A percentile compares a stretch with the other conserved stretches of the same genome.
phyloP scores from a whole-genome alignment of 2,888 invertebrate genomes.

The Isoperla grammatica region DNA sequence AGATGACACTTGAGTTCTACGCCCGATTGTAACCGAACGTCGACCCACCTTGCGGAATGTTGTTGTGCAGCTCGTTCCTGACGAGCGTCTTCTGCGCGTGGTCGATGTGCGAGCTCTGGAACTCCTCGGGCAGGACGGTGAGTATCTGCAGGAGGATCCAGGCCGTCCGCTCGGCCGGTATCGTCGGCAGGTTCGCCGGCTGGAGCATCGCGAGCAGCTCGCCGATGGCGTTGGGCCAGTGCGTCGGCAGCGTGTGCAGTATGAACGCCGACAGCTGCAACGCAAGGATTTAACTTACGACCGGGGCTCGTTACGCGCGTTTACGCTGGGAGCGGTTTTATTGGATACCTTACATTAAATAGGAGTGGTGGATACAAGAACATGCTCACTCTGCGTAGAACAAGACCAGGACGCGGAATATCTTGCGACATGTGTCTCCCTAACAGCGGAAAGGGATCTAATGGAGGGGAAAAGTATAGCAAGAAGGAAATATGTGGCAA shows the following conservation, averaged over 20 bases:
- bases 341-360: too few species aligned
- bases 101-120: slow-evolving; percentile 45
- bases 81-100: slow-evolving; percentile 43
- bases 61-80: slow-evolving; percentile 43
- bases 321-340: too few species aligned
- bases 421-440: too few species aligned
- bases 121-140: slow-evolving; percentile 81
- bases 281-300: slow-evolving; percentile 1
- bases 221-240: slow-evolving; percentile 63
- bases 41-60: slow-evolving; percentile 37
- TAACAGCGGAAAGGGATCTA: too few species aligned
- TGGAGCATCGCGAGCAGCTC: slow-evolving; percentile 64
- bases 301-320: neutral
- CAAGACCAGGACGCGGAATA: too few species aligned
- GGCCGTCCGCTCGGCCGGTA: slow-evolving; percentile 54
- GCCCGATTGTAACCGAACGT: too few species aligned
- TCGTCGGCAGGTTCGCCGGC: slow-evolving; percentile 50
- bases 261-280: slow-evolving; percentile 76
- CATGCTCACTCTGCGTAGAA: too few species aligned
- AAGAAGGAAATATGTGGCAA: too few species aligned
- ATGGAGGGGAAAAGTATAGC: too few species aligned
- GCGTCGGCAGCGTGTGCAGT: slow-evolving; percentile 56
- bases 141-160: slow-evolving; percentile 76
- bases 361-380: too few species aligned
- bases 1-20: too few species aligned